Base-by-base conservation (phyloP, 2,113 vertebrate species). In the Phyllostomus discolor region DNA sequence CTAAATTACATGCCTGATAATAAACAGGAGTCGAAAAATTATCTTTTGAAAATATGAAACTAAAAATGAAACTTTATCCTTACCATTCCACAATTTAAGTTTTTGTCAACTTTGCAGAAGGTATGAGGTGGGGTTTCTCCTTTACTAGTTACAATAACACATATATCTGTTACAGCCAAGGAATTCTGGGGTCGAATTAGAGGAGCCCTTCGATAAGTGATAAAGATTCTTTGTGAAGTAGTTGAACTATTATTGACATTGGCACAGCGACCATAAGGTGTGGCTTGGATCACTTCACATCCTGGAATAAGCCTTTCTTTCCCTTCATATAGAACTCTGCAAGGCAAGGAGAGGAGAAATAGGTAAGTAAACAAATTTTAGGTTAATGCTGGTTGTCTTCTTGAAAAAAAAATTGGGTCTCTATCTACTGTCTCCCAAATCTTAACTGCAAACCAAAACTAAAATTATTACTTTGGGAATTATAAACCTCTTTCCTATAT, bases 201-300 rank as follows among this genome's bases (percentile, higher is more conserved):
- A 12, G 98, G 98, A 54, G 99, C 99, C 2, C 99, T 98, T 48
- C 99, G 99, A 26, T 99, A 99, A 1, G 99, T 99, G 98, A 99
- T 99, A 97, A 99, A 99, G 98, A 99, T 99, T 95, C 99, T 99
- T 50, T 99, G 99, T 0, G 99, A 99, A 35, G 98, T 99, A 50
- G 99, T 98, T 0, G 99, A 99, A 98, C 99, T 99, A 98, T 99
- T 99, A 98, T 99, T 99, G 91, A 99, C 99, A 20, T 99, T 99
- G 67, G 99, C 99, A 9, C 99, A 99, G 57, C 99, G 99, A 84
- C 99, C 99, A 0, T 99, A 99, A 0, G 99, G 99, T 0, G 99
- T 99, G 93, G 99, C 99, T 87, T 99, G 99, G 88, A 99, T 99
- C 97, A 99, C 99, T 98, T 99, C 99, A 5, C 99, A 99, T 97